A percentile compares a stretch with the other conserved stretches of the same genome.
Evolutionary conservation across 2,888 invertebrate genomes (phyloP).

Genomic region (Dermolepida albohirtum): DNA sequence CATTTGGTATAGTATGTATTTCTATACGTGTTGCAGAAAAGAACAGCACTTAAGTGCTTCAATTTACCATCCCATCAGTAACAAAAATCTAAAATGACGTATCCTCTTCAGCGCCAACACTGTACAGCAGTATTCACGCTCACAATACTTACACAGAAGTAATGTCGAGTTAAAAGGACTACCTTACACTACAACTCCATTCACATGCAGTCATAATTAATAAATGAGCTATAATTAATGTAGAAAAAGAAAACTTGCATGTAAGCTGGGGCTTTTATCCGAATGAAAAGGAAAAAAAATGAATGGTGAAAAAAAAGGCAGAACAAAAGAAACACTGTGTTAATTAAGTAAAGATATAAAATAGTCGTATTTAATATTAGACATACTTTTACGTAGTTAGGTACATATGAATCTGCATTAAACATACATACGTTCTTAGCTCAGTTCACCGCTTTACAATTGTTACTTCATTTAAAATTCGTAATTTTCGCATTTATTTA

Average conservation of each 20-base stretch:
- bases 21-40: slow-evolving; percentile 8
- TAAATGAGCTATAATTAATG: slow-evolving; percentile 40
- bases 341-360: slow-evolving; percentile 38
- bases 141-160: slow-evolving; percentile 3
- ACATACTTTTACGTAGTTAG: background rate
- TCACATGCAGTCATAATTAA: slow-evolving; percentile 28
- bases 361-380: background rate
- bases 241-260: slow-evolving; percentile 22
- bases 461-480: slow-evolving; percentile 41
- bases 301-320: slow-evolving; percentile 9
- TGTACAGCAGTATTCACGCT: slow-evolving; percentile 22
- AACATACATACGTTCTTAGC: slow-evolving; percentile 3
- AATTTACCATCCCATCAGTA: slow-evolving; percentile 21
- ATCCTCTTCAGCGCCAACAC: slow-evolving; percentile 31
- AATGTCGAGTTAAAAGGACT: slow-evolving; percentile 17
- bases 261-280: slow-evolving; percentile 14
- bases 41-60: slow-evolving; percentile 23
- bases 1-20: no score
- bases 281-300: slow-evolving; percentile 14
- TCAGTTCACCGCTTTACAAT: slow-evolving; percentile 9
- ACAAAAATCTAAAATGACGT: slow-evolving; percentile 36
- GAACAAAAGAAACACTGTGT: slow-evolving; percentile 31
- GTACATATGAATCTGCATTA: background rate
- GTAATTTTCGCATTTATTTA: slow-evolving; percentile 37
- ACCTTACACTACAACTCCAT: slow-evolving; percentile 23